These are phyloP conservation scores for Oikopleura dioica DNA, from an alignment of 23 tunicate species.

Conservation along the genomic window DNA sequence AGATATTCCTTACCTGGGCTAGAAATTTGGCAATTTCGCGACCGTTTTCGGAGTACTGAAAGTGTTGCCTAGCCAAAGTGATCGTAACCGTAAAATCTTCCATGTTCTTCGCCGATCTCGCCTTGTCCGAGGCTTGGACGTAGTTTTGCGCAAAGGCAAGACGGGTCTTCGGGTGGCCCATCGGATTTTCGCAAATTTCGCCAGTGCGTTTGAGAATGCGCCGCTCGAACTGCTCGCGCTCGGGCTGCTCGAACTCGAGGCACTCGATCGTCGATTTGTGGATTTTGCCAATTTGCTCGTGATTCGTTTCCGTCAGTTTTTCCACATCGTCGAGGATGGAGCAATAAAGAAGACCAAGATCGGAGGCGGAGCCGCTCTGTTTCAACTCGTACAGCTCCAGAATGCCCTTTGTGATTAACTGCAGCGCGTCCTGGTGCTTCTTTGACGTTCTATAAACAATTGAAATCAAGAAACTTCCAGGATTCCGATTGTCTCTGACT, in stretches of 20 bases:
- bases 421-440: not conserved
- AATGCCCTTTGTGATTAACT: not conserved
- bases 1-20: not conserved
- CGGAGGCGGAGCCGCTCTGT: not conserved
- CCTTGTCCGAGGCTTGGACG: not conserved
- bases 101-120: not conserved
- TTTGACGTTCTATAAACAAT: not conserved
- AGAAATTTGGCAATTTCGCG: not conserved
- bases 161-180: not conserved
- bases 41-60: not conserved
- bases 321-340: not conserved
- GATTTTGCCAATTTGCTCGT: not conserved
- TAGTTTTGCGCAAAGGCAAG: not conserved
- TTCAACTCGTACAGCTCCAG: not conserved
- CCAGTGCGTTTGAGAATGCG: not conserved
- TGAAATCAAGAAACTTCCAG: not conserved
- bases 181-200: not conserved
- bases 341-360: not conserved
- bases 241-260: not conserved
- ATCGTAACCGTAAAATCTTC: not conserved
- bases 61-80: not conserved
- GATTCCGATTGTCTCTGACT: not conserved
- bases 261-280: not conserved
- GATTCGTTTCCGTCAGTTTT: not conserved
- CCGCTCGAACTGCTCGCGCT: not conserved